Conservation (phyloP, 2,113 vertebrate genomes). For the Gavialis gangeticus region DNA sequence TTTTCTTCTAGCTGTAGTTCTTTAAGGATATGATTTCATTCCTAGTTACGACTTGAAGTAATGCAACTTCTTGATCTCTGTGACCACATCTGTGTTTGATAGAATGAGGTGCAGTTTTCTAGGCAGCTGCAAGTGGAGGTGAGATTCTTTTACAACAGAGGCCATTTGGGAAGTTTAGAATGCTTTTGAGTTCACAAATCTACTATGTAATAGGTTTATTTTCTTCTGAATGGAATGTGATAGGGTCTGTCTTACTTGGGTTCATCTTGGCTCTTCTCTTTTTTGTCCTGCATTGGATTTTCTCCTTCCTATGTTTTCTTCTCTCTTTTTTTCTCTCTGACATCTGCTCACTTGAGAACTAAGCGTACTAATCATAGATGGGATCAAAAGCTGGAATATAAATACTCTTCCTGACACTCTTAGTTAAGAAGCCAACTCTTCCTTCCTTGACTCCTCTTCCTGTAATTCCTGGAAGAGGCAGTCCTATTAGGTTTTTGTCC, state of each 20-base stretch:
- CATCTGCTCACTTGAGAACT: background rate
- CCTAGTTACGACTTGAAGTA: background rate
- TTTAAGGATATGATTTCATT: background rate
- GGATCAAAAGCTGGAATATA: too few species aligned
- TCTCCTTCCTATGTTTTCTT: background rate
- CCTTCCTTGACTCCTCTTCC: background rate
- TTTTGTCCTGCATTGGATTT: background rate
- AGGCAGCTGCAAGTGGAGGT: background rate
- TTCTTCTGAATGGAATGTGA: background rate
- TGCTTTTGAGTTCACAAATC: background rate
- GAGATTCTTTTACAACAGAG: accelerated
- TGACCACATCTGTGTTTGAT: background rate
- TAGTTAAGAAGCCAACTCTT: background rate
- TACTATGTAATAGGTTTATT: background rate
- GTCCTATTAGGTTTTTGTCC: too few species aligned
- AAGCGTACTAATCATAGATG: too few species aligned
- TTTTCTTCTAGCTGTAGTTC: background rate
- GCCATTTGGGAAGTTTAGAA: background rate
- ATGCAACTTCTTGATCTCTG: background rate
- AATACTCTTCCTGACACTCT: background rate
- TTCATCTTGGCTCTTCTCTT: background rate
- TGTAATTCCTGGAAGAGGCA: background rate
- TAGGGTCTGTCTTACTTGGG: background rate
- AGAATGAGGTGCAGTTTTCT: background rate
- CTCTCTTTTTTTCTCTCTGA: background rate